A percentile compares a stretch with the other conserved stretches of the same genome.
phyloP scores from a whole-genome alignment of 2,113 vertebrate species.

The Nipponia nippon region DNA sequence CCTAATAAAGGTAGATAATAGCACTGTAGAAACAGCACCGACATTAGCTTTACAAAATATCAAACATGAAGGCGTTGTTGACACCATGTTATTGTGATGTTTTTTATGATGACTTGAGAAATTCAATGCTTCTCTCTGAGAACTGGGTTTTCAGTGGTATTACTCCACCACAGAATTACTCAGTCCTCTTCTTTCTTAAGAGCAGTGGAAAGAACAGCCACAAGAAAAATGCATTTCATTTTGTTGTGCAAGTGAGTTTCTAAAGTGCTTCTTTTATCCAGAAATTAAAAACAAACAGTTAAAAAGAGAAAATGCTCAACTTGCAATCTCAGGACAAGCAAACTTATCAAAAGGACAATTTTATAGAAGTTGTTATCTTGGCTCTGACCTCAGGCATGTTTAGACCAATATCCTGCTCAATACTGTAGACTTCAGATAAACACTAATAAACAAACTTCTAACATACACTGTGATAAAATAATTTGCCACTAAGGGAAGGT shows the following conservation, averaged over 20 bases:
- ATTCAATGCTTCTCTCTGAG: background rate
- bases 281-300: constrained; percentile 12
- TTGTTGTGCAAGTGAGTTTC: background rate
- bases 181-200: background rate
- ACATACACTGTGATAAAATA: background rate
- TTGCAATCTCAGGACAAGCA: background rate
- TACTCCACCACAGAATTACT: background rate
- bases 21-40: background rate
- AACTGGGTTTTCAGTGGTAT: background rate
- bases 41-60: background rate
- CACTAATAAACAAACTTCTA: background rate
- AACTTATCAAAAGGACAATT: background rate
- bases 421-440: background rate
- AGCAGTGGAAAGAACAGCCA: background rate
- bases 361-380: background rate
- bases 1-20: background rate
- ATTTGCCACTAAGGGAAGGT: background rate
- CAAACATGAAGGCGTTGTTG: background rate
- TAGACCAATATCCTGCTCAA: background rate
- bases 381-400: background rate
- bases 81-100: background rate
- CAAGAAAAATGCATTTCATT: constrained; percentile 47
- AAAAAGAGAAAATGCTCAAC: background rate
- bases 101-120: background rate
- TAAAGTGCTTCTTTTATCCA: background rate